A percentile compares a stretch with the other conserved stretches of the same genome.
Evolutionary conservation across 2,113 vertebrate species (phyloP).

Genomic region (Heliornis fulica): DNA sequence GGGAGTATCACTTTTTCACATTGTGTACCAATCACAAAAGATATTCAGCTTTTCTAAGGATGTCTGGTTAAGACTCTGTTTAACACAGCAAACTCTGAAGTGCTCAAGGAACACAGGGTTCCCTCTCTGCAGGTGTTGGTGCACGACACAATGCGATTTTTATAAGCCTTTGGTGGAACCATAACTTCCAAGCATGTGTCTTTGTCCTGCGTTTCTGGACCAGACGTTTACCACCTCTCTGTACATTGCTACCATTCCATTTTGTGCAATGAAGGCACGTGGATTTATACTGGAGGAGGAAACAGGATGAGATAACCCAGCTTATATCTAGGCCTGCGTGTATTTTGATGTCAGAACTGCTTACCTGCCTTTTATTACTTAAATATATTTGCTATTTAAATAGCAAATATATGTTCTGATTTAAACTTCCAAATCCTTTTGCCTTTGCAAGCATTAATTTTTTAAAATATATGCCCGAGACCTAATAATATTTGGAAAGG

Average conservation of each 20-base stretch:
- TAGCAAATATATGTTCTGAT: background rate
- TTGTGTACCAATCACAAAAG: constrained; percentile 32
- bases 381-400: background rate
- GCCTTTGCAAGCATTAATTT: background rate
- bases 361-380: background rate
- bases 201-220: constrained; percentile 13
- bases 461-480: background rate
- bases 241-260: background rate
- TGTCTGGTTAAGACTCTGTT: constrained; percentile 6
- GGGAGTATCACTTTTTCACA: background rate
- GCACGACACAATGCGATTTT: constrained; percentile 33
- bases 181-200: background rate
- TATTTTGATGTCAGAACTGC: background rate
- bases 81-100: constrained; percentile 44
- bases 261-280: background rate
- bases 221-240: background rate
- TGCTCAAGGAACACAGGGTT: constrained; percentile 64
- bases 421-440: background rate
- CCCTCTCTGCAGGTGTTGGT: constrained; percentile 53
- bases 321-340: background rate
- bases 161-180: background rate
- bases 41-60: background rate
- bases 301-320: background rate
- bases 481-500: background rate
- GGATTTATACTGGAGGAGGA: constrained; percentile 36